phyloP scores from a whole-genome alignment of 2,888 invertebrate genomes.

The Brachypalpus laphriformis region DNA sequence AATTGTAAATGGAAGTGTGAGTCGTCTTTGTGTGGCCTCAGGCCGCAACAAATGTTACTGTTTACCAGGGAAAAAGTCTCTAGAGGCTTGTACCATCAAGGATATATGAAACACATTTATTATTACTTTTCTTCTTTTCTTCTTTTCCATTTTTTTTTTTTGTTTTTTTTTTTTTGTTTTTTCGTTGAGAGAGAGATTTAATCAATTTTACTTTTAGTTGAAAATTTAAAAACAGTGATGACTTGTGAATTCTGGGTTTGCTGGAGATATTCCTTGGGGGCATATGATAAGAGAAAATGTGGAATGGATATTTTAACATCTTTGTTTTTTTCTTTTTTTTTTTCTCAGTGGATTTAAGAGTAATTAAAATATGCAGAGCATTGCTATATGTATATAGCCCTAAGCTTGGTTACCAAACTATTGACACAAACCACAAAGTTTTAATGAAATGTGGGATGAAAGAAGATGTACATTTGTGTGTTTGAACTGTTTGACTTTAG shows the following conservation, averaged over 20 bases:
- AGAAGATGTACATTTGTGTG: background rate
- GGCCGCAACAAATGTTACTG: conserved; percentile 28
- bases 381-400: background rate
- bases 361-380: background rate
- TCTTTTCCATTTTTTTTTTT: no score
- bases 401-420: background rate
- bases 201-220: background rate
- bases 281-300: background rate
- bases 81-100: background rate
- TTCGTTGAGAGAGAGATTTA: background rate
- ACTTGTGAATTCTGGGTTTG: background rate
- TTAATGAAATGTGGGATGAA: background rate
- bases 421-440: background rate
- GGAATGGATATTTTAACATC: background rate
- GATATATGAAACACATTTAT: conserved; percentile 16
- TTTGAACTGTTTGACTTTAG: no score
- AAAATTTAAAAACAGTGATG: background rate
- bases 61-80: conserved; percentile 1
- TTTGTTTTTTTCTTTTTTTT: background rate
- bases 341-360: background rate
- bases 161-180: background rate
- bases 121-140: background rate
- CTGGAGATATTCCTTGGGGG: background rate
- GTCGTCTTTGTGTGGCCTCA: conserved; percentile 38
- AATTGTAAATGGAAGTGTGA: conserved; percentile 59